These are phyloP conservation scores for Drosophila limbata DNA, from an alignment of 2,888 invertebrate species.

Conservation along the genomic window DNA sequence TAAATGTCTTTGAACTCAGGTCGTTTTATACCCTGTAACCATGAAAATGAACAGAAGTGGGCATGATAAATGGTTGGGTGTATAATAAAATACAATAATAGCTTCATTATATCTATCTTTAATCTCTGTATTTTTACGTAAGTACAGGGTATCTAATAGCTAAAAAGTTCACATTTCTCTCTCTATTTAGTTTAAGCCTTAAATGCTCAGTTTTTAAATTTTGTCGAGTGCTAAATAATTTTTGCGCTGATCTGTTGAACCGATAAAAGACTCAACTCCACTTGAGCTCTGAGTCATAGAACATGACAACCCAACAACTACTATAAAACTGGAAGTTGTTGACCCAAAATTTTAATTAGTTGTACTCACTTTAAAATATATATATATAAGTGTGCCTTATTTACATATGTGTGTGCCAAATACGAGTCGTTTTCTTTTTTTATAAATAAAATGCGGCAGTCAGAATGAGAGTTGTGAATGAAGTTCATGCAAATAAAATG, in stretches of 20 bases:
- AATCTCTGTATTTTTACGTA: background rate
- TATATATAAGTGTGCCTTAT: background rate
- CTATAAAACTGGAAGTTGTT: conserved; percentile 22
- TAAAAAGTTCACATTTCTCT: background rate
- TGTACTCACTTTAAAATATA: conserved; percentile 13
- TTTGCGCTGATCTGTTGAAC: conserved; percentile 53
- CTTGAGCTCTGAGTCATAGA: conserved; percentile 27
- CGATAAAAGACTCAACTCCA: conserved; percentile 42
- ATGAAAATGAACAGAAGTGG: background rate
- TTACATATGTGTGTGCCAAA: background rate
- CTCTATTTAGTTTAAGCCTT: conserved; percentile 13
- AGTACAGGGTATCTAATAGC: background rate
- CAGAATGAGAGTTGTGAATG: conserved; percentile 20
- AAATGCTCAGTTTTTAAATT: conserved; percentile 7
- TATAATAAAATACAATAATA: too few relatives aligned
- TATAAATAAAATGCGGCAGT: conserved; percentile 1
- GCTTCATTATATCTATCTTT: too few relatives aligned
- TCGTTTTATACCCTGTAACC: background rate
- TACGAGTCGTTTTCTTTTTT: background rate
- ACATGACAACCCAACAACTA: conserved; percentile 20
- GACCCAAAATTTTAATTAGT: conserved; percentile 47
- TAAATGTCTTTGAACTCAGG: conserved; percentile 67
- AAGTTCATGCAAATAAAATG: conserved; percentile 40
- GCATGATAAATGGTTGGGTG: background rate
- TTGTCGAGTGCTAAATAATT: conserved; percentile 14